Base-by-base conservation (phyloP, 2,888 invertebrate genomes). In the Drosophila prostipennis region DNA sequence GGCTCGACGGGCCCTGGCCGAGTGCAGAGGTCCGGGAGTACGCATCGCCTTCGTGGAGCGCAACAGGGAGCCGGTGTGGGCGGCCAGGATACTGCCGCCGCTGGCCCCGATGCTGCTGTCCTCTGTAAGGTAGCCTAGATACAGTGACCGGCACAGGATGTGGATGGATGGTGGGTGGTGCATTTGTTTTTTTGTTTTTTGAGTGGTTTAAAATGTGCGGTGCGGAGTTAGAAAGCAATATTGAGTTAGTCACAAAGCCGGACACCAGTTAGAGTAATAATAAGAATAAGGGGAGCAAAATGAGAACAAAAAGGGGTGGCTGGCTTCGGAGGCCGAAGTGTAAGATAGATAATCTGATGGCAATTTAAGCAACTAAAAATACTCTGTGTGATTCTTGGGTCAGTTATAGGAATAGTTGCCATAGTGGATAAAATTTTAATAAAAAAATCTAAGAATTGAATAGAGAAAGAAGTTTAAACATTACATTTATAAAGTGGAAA, bases 81-180 rank as follows among this genome's bases (percentile, higher is more conserved):
- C 65, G 7, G 80, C 76, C 26, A 84, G 37, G 6, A 69, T 52
- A 58, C 45, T 56, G 57, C 43, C 73, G 48, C 77, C 77, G 77
- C 79, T 54, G 16, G 54, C 77, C 37, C 77, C 73, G 34, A 77
- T 39, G 64, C 87, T 79, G 79, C 91, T 92, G 83, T 92, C 92
- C 86, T 92, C 92, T 91, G 92, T 92, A 91, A 92, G 90, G 91
- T 92, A 92, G 81, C 91, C 91, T 92, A 81, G 77, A 79, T 80
- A 76, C 76, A 88, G 77, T 87, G 76, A 67, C 73, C 72, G 59
- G 63, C 43, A 59, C 57, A 57, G 57, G 59, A 43, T 58, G 51
- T 16, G 69, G 46, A 16, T 40, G 43, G 43, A 26, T 26, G 26
- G 19, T 8, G n/a, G 53, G 45, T 37, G 19, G 53, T 72, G 71